Base-by-base conservation (phyloP, 1,140 invertebrate genomes). In the Aphelinus certus region DNA sequence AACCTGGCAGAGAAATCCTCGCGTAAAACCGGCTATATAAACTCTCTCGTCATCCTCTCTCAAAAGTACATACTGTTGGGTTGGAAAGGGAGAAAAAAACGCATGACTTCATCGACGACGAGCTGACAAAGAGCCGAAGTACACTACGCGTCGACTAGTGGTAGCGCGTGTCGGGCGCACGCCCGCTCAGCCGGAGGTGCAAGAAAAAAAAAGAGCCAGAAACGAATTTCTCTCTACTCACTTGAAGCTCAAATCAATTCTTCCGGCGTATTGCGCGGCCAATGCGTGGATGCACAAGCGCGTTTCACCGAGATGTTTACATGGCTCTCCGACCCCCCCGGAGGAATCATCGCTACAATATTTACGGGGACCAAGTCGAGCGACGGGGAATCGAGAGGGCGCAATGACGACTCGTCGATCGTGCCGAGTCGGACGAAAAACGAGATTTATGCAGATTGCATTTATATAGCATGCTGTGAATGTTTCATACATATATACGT, bases 301-400 rank as follows among this genome's bases (percentile, higher is more conserved):
- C 75, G 77, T 74, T 67, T 75, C 75, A 74, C 71, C 76, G 76
- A 77, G 48, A 26, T 3, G 49, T 49, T 79, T 26, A 6, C 48
- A 76, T 71, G 74, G 57, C 4, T 48, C 3, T 61, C 69, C 47
- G 42, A 64, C n/a, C 76, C 75, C 78, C 77, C 80, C 73, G 79
- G 68, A 69, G 74, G 76, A 73, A 77, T 77, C 77, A 71, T 78
- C 72, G 75, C 75, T 79, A 79, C 69, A 82, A 82, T 79, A 81
- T 81, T 82, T 82, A 76, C 78, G 69, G 75, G 26, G 79, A 79
- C 79, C 76, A 78, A 66, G 7, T 51, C 63, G 42, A 60, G 26
- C 63, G 56, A 26, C 56, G 65, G 55, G 46, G 7, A 72, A 43
- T 56, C 9, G 4, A 72, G 43, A 65, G 53, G 6, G 63, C 9